Percentiles rank a stretch among this genome's conserved stretches.
Evolutionary conservation across 2,113 vertebrate species (phyloP).

Genomic region (Pao palembangensis): DNA sequence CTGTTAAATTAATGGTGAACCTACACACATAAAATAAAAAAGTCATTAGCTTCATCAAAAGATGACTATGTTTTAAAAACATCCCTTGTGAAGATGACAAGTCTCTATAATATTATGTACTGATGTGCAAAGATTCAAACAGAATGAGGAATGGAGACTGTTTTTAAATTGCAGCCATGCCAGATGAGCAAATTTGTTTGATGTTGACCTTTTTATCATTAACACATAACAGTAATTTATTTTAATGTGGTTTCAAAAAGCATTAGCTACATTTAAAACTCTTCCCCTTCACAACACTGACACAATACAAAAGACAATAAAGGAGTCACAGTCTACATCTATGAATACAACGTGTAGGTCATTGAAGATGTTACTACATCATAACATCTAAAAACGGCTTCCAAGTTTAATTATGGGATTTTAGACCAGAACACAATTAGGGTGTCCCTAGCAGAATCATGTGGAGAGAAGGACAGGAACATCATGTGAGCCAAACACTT

Average conservation of each 20-base stretch:
- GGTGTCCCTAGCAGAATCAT: too few relatives aligned
- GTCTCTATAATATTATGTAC: too few relatives aligned
- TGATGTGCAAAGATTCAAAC: constrained; percentile 7
- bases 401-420: too few relatives aligned
- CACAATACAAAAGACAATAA: too few relatives aligned
- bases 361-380: too few relatives aligned
- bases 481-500: too few relatives aligned
- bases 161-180: neutral
- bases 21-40: constrained; percentile 22
- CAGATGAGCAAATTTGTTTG: constrained; percentile 17
- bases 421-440: too few relatives aligned
- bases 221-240: neutral
- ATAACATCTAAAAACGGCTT: too few relatives aligned
- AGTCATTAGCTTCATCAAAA: constrained; percentile 17
- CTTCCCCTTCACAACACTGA: too few relatives aligned
- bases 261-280: neutral
- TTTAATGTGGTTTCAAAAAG: neutral
- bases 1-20: constrained; percentile 45
- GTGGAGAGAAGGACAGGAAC: too few relatives aligned
- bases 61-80: constrained; percentile 16
- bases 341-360: too few relatives aligned
- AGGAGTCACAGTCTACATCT: too few relatives aligned
- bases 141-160: constrained; percentile 23
- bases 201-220: constrained; percentile 9
- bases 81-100: constrained; percentile 5